Evolutionary conservation across 2,113 vertebrate genomes (phyloP), one percentile per base, ranked within the genome.

Genomic region (Eleginops maclovinus): DNA sequence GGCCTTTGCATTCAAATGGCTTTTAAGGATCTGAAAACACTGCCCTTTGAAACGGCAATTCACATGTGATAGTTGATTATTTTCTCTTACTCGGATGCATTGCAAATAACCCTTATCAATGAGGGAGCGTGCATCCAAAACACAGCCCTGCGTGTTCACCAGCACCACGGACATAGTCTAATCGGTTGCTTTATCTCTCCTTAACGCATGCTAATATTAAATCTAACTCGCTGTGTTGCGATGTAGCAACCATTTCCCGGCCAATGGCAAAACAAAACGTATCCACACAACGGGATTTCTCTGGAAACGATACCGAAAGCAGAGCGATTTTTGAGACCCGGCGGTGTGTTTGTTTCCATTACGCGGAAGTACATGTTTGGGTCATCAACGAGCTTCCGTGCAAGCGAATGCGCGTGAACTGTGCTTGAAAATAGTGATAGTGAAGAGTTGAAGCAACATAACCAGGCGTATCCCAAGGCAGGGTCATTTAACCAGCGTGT

Each of bases 91-190:
- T 12, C 75, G 71, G 58, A 82, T 24, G 58, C 94, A 94, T 0
- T 13, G 59, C 13, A 65, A 53, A 49, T 87, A 88, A 0, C 79
- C 83, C 49, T 84, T 92, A 68, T 96, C 95, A 53, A 96, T 92
- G n/a, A 96, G 94, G 1, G 94, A 86, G 21, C 94, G 89, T 2
- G 96, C 88, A 81, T 98, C 96, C 84, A 99, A 6, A 0, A 98
- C 89, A 94, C 96, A 98, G 3, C 97, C 98, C 0, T 6, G 61
- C 0, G 78, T 1, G 70, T 91, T 75, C 10, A 72, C 74, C 7
- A 84, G 65, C 28, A 97, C 68, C 40, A 96, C 87, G 0, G 97
- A 93, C 97, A 98, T 99, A 0, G 0, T 46, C 5, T 4, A 13
- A 16, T 1, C 3, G 4, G 3, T 11, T 9, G 22, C 3, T 4